Evolutionary conservation across 2,113 vertebrate species (phyloP), one percentile per base, ranked within the genome.

Genomic region (Callocephalon fimbriatum): DNA sequence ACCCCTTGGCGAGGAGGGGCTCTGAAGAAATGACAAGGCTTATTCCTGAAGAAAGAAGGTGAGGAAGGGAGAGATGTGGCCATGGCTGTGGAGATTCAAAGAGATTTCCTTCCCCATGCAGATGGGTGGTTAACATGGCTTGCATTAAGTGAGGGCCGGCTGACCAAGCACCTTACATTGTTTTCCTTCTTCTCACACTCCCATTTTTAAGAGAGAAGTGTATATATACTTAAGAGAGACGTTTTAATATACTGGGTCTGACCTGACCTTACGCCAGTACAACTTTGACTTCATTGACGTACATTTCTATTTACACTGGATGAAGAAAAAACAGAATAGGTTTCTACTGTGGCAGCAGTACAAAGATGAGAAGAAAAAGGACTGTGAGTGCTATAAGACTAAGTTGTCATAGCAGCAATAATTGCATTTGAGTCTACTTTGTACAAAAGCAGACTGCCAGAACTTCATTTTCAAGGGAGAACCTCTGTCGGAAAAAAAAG

Each of bases 331-430:
- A 6, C 48, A 84, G 58, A 92, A 63, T 91, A 42, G 29, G 67
- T 71, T 89, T 88, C 72, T 84, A 59, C 86, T 0, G 0, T 17
- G 71, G 63, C 76, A 93, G 70, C 56, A 48, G 76, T 78, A 89
- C 16, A n/a, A 77, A 91, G 61, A 93, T 17, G 48, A 91, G 86
- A 77, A 93, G 75, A 80, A 77, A 88, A 94, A 77, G 61, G 61
- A 67, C 31, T 54, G 62, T 15, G 38, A 93, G 72, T 38, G 32
- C 63, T 84, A 4, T 77, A 92, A 94, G 75, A 84, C 93, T 88
- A 90, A 97, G 92, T 96, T 97, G 95, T 94, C 96, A 96, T 96
- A 97, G 93, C 86, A 94, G 95, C 92, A 90, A 90, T 96, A 93
- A 96, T 96, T 96, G 77, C 76, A 77, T 96, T 88, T 96, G 92